Evolutionary conservation across 2,888 invertebrate species (phyloP).

Genomic region (Seira ritae): DNA sequence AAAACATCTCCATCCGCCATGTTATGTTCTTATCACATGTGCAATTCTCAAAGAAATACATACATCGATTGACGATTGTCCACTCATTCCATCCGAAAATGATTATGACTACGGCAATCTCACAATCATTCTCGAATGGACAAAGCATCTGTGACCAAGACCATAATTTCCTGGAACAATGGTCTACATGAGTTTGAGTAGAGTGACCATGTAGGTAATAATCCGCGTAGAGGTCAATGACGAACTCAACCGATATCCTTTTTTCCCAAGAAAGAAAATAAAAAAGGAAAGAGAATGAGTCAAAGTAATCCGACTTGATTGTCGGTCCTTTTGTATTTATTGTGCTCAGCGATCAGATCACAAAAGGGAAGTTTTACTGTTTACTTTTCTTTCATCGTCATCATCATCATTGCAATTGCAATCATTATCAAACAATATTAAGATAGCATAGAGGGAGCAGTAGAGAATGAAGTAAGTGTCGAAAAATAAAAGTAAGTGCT

Average conservation of each 20-base stretch:
- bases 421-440: slow-evolving; percentile 58
- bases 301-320: slow-evolving; percentile 11
- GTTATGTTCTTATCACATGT: background rate
- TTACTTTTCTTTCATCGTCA: background rate
- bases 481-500: slow-evolving; percentile 25
- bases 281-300: background rate
- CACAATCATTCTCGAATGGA: background rate
- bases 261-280: too few relatives aligned
- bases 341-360: background rate
- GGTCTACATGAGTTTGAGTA: too few relatives aligned
- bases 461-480: slow-evolving; percentile 3
- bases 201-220: background rate
- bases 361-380: background rate
- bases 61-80: background rate
- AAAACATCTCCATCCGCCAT: background rate
- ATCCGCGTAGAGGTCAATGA: background rate
- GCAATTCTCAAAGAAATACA: background rate
- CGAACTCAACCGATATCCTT: background rate
- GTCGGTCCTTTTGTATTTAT: slow-evolving; percentile 11
- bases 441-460: slow-evolving; percentile 59
- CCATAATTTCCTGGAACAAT: background rate
- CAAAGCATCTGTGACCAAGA: background rate
- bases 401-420: too few relatives aligned
- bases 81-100: background rate
- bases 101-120: background rate